These are phyloP conservation scores for Neomonachus schauinslandi DNA, from an alignment of 2,113 vertebrate species.

Conservation along the genomic window DNA sequence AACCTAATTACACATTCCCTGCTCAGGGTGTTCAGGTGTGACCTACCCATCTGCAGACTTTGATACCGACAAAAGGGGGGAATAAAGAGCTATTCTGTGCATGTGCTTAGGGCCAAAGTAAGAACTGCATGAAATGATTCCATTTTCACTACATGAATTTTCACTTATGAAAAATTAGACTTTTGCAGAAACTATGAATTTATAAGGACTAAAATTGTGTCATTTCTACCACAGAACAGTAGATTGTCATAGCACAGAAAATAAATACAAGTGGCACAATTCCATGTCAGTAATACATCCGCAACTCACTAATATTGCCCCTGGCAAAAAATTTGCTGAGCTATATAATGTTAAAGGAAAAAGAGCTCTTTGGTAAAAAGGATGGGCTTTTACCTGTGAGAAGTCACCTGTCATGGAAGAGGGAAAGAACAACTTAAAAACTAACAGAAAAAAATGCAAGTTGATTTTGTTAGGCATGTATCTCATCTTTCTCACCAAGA, in stretches of 20 bases:
- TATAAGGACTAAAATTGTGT: constrained; percentile 70
- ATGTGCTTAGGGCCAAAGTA: constrained; percentile 49
- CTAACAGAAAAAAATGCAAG: constrained; percentile 15
- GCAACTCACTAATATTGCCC: constrained; percentile 46
- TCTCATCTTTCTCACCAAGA: constrained; percentile 67
- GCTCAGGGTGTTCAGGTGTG: constrained; percentile 43
- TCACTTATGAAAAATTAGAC: constrained; percentile 74
- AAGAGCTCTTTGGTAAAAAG: not conserved
- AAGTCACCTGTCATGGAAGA: constrained; percentile 36
- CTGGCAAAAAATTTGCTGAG: constrained; percentile 35
- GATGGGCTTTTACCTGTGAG: constrained; percentile 54
- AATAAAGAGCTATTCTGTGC: not conserved
- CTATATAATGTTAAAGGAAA: constrained; percentile 4
- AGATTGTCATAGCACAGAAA: constrained; percentile 72
- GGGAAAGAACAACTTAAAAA: constrained; percentile 46
- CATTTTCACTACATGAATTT: constrained; percentile 81
- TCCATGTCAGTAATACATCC: constrained; percentile 57
- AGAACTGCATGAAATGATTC: constrained; percentile 69
- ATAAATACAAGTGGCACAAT: constrained; percentile 74
- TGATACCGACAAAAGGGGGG: not conserved
- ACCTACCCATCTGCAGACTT: not conserved
- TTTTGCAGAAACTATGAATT: constrained; percentile 76
- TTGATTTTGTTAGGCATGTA: constrained; percentile 61
- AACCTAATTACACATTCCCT: not conserved
- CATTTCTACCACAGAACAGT: constrained; percentile 68